Evolutionary conservation across 2,797 vertebrate genomes (phyloP).

Genomic region (Galago senegalensis): DNA sequence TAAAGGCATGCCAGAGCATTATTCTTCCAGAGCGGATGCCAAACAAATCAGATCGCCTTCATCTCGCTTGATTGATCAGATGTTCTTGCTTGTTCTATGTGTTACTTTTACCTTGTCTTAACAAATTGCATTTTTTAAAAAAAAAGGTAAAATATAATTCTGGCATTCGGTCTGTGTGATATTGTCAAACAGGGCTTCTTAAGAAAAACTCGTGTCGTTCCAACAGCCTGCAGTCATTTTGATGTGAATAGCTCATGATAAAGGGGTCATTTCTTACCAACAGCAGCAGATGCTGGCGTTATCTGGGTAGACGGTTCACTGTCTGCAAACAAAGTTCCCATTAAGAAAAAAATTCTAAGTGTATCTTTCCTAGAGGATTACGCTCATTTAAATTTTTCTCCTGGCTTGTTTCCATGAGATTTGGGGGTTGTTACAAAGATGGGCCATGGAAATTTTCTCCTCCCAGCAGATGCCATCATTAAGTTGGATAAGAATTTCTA

Average conservation of each 20-base stretch:
- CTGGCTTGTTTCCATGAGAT: conserved; percentile 79
- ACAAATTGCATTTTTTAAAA: conserved; percentile 49
- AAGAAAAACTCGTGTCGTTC: conserved; percentile 70
- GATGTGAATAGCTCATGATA: conserved; percentile 84
- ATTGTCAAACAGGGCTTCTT: conserved; percentile 71
- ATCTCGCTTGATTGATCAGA: not conserved
- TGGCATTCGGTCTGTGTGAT: conserved; percentile 66
- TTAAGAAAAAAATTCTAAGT: conserved; percentile 84
- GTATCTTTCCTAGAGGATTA: conserved; percentile 82
- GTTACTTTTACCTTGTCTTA: conserved; percentile 63
- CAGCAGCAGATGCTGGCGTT: conserved; percentile 84
- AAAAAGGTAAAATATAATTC: conserved; percentile 76
- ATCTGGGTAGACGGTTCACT: conserved; percentile 73
- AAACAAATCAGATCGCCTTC: conserved; percentile 60
- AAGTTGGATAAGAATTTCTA: conserved; percentile 48
- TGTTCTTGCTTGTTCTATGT: not conserved
- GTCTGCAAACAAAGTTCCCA: conserved; percentile 85
- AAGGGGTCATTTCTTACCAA: conserved; percentile 85
- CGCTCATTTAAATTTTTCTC: conserved; percentile 77
- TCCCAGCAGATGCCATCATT: conserved; percentile 72
- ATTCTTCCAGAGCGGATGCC: conserved; percentile 44
- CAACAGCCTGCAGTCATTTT: conserved; percentile 83
- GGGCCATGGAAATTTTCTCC: conserved; percentile 70
- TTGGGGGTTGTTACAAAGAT: conserved; percentile 74
- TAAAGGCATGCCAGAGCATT: conserved; percentile 68